These are phyloP conservation scores for Chromis chromis DNA, from an alignment of 2,797 vertebrate genomes.

Conservation along the genomic window DNA sequence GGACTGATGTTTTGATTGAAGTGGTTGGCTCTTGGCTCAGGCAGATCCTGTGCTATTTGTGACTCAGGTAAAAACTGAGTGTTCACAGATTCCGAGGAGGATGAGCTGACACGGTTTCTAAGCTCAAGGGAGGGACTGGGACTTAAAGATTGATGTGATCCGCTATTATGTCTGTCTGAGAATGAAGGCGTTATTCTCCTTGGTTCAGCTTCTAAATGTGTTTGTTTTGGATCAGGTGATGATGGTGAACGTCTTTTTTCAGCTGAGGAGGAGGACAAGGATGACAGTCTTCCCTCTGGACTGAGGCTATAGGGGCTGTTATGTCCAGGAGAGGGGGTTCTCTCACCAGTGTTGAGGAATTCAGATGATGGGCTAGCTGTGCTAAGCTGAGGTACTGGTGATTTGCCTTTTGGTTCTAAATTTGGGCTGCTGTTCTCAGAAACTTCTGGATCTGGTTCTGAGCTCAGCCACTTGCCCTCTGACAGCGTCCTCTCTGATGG, in stretches of 20 bases:
- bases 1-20: constrained; percentile 45
- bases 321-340: constrained; percentile 63
- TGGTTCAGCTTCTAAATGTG: constrained; percentile 50
- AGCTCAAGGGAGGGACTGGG: constrained; percentile 51
- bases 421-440: constrained; percentile 36
- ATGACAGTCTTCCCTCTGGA: constrained; percentile 52
- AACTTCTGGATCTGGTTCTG: constrained; percentile 35
- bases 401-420: constrained; percentile 52
- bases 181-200: constrained; percentile 53
- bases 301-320: constrained; percentile 47
- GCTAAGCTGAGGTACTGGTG: constrained; percentile 34
- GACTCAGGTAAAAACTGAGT: constrained; percentile 36
- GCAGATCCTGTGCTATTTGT: constrained; percentile 23
- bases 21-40: constrained; percentile 26
- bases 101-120: constrained; percentile 38
- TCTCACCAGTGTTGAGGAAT: constrained; percentile 35
- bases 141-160: constrained; percentile 54
- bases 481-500: constrained; percentile 44
- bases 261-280: constrained; percentile 61
- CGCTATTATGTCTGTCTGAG: constrained; percentile 52
- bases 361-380: constrained; percentile 36
- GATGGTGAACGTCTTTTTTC: constrained; percentile 64
- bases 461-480: constrained; percentile 41
- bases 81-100: constrained; percentile 49
- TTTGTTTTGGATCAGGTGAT: constrained; percentile 41